These are phyloP conservation scores for Diplosoma virens DNA, from an alignment of 23 tunicate species.

Conservation along the genomic window DNA sequence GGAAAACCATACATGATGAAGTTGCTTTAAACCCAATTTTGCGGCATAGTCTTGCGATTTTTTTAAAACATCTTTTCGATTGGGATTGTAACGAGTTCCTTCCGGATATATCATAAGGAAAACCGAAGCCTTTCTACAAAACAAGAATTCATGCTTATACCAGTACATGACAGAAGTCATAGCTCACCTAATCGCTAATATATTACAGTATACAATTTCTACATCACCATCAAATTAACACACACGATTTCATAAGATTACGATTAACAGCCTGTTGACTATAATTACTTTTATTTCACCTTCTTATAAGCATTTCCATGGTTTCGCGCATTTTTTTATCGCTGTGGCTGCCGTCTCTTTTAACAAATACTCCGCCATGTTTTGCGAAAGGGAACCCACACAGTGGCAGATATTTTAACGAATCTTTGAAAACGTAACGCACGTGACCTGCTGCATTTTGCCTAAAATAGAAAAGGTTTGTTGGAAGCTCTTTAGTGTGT, in stretches of 20 bases:
- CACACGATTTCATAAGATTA: background rate
- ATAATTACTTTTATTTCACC: conserved; percentile 11
- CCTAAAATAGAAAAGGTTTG: conserved; percentile 17
- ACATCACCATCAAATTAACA: background rate
- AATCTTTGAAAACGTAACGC: conserved; percentile 77
- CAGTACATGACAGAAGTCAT: background rate
- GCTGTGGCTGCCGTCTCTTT: conserved; percentile 66
- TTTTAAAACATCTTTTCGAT: conserved; percentile 23
- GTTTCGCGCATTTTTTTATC: conserved; percentile 45
- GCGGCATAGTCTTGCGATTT: conserved; percentile 52
- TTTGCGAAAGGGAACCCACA: conserved; percentile 70
- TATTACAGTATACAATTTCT: too few relatives aligned
- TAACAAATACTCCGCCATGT: conserved; percentile 86
- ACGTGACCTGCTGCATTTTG: conserved; percentile 68
- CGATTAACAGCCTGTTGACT: too few relatives aligned
- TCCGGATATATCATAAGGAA: conserved; percentile 57
- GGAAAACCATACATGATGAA: conserved; percentile 52
- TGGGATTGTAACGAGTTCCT: conserved; percentile 56
- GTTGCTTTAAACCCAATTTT: conserved; percentile 34
- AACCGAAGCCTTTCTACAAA: conserved; percentile 43
- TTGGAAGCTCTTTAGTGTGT: too few relatives aligned
- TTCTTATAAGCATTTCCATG: conserved; percentile 38
- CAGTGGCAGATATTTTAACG: conserved; percentile 66
- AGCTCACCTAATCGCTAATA: background rate
- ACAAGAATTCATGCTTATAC: too few relatives aligned